Base-by-base conservation (phyloP, 2,888 invertebrate genomes). In the Protophormia terraenovae region DNA sequence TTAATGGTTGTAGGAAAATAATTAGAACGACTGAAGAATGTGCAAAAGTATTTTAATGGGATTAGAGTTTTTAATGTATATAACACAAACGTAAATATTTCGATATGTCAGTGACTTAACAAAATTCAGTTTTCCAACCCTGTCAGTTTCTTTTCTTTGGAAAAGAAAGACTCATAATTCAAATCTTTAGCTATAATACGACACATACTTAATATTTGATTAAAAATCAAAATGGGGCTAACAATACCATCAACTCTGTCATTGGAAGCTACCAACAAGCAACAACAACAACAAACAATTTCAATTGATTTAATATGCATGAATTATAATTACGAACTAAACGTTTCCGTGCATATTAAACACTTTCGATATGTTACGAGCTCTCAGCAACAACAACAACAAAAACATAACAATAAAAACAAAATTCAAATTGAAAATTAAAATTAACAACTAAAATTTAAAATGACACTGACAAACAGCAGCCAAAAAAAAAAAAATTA, bases 341-440 rank as follows among this genome's bases (percentile, higher is more conserved):
- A 24, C 22, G 45, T n/a, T 64, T 22, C 1, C 29, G 22, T 35
- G 73, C 29, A 73, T 73, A 73, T 73, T 60, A 73, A 73, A 62
- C 7, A 62, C 19, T 67, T 50, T 19, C 29, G 32, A 27, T 27
- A 8, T 0, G 50, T 22, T 67, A 67, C 67, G 32, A 67, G 32
- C 47, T 27, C 27, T n/a, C n/a, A n/a, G n/a, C n/a, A 4, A 41
- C 24, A 27, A 24, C 24, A 12, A 58, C 16, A 16, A 58, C n/a
- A 58, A 19, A 12, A 10, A 35, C 16, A 60, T n/a, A 35, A 16
- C 32, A 27, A 41, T 41, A n/a, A 14, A 41, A 5, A 67, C 14
- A 50, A 64, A 50, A 22, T 32, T 29, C n/a, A 45, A 47, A 67
- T 38, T 32, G 16, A 27, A 45, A 47, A 50, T 14, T 47, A 53